Evolutionary conservation across 2,888 invertebrate genomes (phyloP).

Genomic region (Chironomus riparius): DNA sequence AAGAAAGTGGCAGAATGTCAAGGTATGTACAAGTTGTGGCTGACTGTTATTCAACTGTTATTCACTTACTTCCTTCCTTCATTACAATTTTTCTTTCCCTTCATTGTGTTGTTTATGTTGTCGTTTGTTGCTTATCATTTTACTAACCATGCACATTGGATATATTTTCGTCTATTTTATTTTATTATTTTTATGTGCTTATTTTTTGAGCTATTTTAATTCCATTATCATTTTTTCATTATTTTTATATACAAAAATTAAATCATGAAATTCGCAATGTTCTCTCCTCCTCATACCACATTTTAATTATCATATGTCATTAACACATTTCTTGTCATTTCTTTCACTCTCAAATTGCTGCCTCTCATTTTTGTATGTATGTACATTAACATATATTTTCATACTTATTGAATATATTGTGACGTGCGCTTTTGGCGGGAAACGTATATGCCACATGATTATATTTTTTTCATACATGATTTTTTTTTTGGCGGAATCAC

Average conservation of each 20-base stretch:
- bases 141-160: neutral
- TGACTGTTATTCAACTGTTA: neutral
- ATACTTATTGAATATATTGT: neutral
- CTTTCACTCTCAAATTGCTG: neutral
- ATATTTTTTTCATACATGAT: neutral
- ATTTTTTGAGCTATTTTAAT: too few relatives aligned
- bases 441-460: neutral
- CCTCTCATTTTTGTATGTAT: neutral
- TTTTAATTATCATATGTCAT: neutral
- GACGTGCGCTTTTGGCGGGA: conserved; percentile 25
- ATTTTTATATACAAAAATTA: neutral
- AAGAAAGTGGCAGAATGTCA: conserved; percentile 46
- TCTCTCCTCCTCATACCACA: neutral
- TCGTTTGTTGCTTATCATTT: conserved; percentile 19
- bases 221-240: neutral
- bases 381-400: neutral
- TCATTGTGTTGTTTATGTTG: conserved; percentile 14
- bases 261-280: neutral
- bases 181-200: neutral
- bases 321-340: conserved; percentile 2
- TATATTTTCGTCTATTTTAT: neutral
- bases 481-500: neutral
- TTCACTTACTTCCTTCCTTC: neutral
- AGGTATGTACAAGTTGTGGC: conserved; percentile 40
- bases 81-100: neutral